phyloP scores from a whole-genome alignment of 2,888 invertebrate species.

The Villa cingulata region DNA sequence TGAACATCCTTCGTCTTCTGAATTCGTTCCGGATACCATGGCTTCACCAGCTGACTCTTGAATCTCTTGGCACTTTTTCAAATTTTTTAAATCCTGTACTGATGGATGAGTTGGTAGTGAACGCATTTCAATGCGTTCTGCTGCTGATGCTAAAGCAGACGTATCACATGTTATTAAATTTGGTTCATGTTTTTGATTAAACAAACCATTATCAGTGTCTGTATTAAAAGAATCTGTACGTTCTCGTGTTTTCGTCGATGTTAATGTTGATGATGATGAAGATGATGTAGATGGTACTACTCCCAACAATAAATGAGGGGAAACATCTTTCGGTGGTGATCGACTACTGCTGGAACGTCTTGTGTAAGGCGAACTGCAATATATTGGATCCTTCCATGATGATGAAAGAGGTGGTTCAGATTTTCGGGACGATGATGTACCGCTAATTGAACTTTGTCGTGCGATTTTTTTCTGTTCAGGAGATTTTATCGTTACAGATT shows the following conservation, averaged over 20 bases:
- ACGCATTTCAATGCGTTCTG: constrained; percentile 23
- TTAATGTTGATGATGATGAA: constrained; percentile 27
- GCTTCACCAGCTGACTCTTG: constrained; percentile 53
- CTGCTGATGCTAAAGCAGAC: constrained; percentile 23
- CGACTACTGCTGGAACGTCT: constrained; percentile 13
- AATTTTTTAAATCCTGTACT: constrained; percentile 26
- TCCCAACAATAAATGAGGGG: constrained; percentile 17
- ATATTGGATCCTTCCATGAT: constrained; percentile 21
- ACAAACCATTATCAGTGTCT: constrained; percentile 3
- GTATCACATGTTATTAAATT: constrained; percentile 31
- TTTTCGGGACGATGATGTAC: constrained; percentile 12
- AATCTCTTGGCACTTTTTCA: constrained; percentile 37
- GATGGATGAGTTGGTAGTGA: constrained; percentile 24
- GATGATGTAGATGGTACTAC: too few species aligned
- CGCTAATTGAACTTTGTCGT: constrained; percentile 18
- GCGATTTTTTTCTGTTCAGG: constrained; percentile 17
- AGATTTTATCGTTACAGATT: constrained; percentile 32
- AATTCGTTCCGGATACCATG: constrained; percentile 50
- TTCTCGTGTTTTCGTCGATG: neutral
- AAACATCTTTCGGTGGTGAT: constrained; percentile 1
- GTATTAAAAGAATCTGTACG: constrained; percentile 3
- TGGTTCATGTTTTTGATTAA: constrained; percentile 14
- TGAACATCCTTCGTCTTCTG: constrained; percentile 43
- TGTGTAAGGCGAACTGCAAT: constrained; percentile 19
- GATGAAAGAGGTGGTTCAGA: constrained; percentile 8